Percentiles rank a stretch among this genome's conserved stretches.
phyloP scores from a whole-genome alignment of 1,140 invertebrate species.

The Trichogramma pretiosum region DNA sequence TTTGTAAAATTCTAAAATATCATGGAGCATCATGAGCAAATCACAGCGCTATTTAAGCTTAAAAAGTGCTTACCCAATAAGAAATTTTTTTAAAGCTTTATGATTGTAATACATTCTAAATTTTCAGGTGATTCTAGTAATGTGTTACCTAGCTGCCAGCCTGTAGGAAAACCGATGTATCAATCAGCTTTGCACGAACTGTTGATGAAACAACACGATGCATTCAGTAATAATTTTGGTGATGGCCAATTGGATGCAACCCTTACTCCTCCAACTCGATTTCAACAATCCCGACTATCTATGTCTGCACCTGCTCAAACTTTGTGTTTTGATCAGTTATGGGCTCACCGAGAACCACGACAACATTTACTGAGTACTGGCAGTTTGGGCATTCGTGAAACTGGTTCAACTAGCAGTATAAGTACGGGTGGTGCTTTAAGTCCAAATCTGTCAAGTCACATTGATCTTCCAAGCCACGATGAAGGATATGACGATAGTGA shows the following conservation, averaged over 20 bases:
- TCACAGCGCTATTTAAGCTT: too few relatives aligned
- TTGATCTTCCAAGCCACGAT: constrained; percentile 72
- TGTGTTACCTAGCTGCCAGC: too few relatives aligned
- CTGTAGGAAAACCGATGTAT: too few relatives aligned
- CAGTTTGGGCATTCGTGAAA: constrained; percentile 61
- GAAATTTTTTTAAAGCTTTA: too few relatives aligned
- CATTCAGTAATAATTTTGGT: not conserved
- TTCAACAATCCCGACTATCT: constrained; percentile 54
- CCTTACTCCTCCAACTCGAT: constrained; percentile 24
- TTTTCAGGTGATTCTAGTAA: too few relatives aligned
- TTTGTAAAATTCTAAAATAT: too few relatives aligned
- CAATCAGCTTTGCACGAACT: not conserved
- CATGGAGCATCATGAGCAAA: too few relatives aligned
- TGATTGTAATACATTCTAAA: too few relatives aligned
- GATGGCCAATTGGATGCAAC: constrained; percentile 31
- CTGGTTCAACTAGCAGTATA: constrained; percentile 76
- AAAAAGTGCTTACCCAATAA: too few relatives aligned
- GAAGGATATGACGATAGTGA: constrained; percentile 62
- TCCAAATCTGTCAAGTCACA: constrained; percentile 55
- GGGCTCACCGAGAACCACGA: constrained; percentile 73
- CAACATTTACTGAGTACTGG: constrained; percentile 80
- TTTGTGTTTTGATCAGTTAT: constrained; percentile 70
- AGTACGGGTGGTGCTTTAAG: constrained; percentile 75
- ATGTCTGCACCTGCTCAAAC: constrained; percentile 73
- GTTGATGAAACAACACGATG: not conserved